A percentile compares a stretch with the other conserved stretches of the same genome.
Conservation (phyloP, 1,140 invertebrate species). For the Neodiprion lecontei region DNA sequence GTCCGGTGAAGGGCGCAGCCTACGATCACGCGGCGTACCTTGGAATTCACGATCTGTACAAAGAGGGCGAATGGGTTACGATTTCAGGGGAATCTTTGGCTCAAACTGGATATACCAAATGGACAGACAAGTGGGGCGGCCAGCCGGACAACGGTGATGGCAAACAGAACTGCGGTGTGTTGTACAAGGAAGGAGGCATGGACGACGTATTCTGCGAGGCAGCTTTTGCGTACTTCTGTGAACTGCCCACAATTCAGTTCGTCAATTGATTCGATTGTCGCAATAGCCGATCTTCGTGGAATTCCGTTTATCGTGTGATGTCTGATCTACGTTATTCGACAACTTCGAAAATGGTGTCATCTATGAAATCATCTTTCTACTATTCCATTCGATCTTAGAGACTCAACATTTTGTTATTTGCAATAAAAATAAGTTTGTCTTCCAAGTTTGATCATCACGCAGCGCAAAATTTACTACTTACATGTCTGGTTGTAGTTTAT, state of each 20-base stretch:
- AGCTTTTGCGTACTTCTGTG: conserved; percentile 51
- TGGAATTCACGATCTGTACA: conserved; percentile 55
- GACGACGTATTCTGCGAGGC: conserved; percentile 52
- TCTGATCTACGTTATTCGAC: no score
- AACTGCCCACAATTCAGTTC: conserved; percentile 30
- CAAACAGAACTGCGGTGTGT: conserved; percentile 53
- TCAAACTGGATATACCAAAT: conserved; percentile 53
- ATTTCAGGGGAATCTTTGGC: conserved; percentile 53
- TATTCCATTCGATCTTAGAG: no score
- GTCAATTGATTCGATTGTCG: background rate
- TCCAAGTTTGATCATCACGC: no score
- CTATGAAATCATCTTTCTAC: no score
- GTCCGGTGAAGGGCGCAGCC: conserved; percentile 39
- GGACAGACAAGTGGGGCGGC: conserved; percentile 52
- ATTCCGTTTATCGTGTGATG: no score
- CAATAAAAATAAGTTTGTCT: no score
- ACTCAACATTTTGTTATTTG: no score
- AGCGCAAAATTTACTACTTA: no score
- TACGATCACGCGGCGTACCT: conserved; percentile 46
- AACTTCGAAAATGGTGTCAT: no score
- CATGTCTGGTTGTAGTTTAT: no score
- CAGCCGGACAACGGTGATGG: conserved; percentile 55
- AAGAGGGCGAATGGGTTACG: conserved; percentile 54
- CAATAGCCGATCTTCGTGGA: background rate
- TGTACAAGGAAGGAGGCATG: conserved; percentile 50